Conservation (phyloP, 2,797 vertebrate species). For the Vultur gryphus region DNA sequence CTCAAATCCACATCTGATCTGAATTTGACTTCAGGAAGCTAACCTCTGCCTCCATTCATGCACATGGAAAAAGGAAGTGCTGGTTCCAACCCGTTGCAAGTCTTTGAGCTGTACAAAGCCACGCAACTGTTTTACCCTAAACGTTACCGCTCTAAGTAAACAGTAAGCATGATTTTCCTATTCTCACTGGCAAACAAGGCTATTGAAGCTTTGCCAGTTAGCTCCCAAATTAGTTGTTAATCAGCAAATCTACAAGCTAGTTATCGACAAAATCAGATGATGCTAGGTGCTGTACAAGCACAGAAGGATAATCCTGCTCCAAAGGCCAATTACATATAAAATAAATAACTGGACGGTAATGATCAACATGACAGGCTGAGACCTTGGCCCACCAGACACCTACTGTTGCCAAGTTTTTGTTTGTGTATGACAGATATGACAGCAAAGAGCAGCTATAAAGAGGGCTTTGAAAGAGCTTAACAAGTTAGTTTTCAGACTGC, state of each 20-base stretch:
- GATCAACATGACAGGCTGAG: conserved; percentile 3
- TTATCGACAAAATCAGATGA: background rate
- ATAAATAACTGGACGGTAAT: conserved; percentile 6
- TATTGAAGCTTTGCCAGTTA: background rate
- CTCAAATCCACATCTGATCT: background rate
- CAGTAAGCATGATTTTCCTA: background rate
- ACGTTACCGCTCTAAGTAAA: background rate
- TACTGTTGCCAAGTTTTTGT: conserved; percentile 34
- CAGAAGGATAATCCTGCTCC: conserved; percentile 16
- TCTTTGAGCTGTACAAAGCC: background rate
- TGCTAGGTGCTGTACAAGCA: background rate
- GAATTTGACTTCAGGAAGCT: background rate
- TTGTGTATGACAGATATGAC: conserved; percentile 21
- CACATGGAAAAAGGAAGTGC: background rate
- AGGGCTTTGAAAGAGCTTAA: background rate
- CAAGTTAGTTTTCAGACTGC: background rate
- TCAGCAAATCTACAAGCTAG: background rate
- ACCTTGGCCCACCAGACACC: conserved; percentile 20
- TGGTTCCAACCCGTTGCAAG: background rate
- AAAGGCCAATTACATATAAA: conserved; percentile 5
- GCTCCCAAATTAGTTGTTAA: background rate
- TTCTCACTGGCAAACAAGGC: background rate
- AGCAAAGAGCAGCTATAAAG: conserved; percentile 14
- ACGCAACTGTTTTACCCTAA: background rate
- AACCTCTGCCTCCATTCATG: background rate